A percentile compares a stretch with the other conserved stretches of the same genome.
phyloP scores from a whole-genome alignment of 64 coral and sea anemone genomes.

The Astreopora myriophthalma region DNA sequence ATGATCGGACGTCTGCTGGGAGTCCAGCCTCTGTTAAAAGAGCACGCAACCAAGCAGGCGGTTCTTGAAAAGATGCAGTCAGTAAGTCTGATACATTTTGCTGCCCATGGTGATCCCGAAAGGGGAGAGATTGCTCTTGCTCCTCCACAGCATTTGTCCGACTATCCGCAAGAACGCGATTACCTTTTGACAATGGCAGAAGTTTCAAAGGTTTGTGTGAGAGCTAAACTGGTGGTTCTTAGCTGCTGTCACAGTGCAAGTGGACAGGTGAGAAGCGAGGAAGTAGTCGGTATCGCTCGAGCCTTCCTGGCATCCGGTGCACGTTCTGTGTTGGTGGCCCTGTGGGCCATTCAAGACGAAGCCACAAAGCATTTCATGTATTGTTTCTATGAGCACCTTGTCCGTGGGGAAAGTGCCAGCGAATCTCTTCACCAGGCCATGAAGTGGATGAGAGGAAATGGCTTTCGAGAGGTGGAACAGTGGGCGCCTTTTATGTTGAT shows the following conservation, averaged over 20 bases:
- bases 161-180: not conserved
- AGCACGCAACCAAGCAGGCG: conserved; percentile 29
- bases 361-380: not conserved
- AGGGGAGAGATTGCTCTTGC: conserved; percentile 48
- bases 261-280: not conserved
- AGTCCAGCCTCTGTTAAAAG: not conserved
- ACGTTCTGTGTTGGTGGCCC: not conserved
- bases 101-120: conserved; percentile 17
- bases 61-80: not conserved
- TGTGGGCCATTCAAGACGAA: not conserved
- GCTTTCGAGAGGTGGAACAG: not conserved
- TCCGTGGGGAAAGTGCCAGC: conserved; percentile 1
- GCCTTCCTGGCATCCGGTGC: conserved; percentile 26
- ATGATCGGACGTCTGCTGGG: not conserved
- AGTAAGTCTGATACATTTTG: conserved; percentile 21
- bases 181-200: conserved; percentile 30
- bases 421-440: conserved; percentile 12
- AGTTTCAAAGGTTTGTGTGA: not conserved
- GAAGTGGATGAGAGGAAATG: not conserved
- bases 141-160: not conserved
- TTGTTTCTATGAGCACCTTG: not conserved
- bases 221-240: not conserved
- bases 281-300: not conserved
- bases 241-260: not conserved
- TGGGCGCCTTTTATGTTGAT: conserved; percentile 30